These are phyloP conservation scores for Macropis europaea DNA, from an alignment of 2,888 invertebrate species.

Conservation along the genomic window DNA sequence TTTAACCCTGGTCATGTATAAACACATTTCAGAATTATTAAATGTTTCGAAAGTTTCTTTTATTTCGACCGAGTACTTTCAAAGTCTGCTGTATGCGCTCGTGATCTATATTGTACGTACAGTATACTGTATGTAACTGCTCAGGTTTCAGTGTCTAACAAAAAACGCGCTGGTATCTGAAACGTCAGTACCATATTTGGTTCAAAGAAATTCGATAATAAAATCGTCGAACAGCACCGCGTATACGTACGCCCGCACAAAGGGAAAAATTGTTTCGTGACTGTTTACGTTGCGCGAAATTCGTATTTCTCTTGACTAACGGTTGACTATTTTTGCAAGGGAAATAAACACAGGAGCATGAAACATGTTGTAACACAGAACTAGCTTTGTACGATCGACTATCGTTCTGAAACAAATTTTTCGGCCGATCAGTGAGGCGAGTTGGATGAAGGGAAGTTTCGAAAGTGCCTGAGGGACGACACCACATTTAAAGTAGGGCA, in stretches of 20 bases:
- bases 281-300: neutral
- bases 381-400: neutral
- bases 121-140: no score
- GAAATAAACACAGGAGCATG: constrained; percentile 6
- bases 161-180: neutral
- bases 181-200: neutral
- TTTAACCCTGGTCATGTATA: no score
- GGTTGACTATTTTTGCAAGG: neutral
- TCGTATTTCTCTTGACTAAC: constrained; percentile 6
- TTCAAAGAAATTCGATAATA: constrained; percentile 17
- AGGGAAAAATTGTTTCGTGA: constrained; percentile 7
- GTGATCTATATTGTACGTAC: no score
- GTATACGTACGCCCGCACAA: neutral
- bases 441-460: neutral
- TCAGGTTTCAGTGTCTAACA: neutral
- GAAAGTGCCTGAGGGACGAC: neutral
- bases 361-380: neutral
- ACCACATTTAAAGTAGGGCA: neutral
- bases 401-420: neutral
- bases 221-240: constrained; percentile 1
- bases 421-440: neutral
- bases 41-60: no score
- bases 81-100: no score
- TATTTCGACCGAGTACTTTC: no score
- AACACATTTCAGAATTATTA: no score